Percentiles rank a stretch among this genome's conserved stretches.
Conservation (phyloP, 2,113 vertebrate species). For the Microcebus griseorufus region DNA sequence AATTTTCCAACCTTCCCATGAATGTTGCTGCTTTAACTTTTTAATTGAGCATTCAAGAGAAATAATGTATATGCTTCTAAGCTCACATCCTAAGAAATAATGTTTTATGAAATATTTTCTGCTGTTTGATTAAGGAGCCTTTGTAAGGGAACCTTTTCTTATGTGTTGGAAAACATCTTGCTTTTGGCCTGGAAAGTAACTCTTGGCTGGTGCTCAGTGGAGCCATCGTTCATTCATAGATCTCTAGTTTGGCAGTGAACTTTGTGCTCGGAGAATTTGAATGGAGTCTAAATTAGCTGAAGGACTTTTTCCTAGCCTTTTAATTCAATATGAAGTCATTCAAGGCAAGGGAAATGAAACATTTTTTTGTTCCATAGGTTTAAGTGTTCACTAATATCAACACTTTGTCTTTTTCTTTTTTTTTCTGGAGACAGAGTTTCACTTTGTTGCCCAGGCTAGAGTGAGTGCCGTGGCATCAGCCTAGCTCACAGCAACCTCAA, state of each 20-base stretch:
- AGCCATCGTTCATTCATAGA: not conserved
- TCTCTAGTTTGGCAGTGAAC: slow-evolving; percentile 2
- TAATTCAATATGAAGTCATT: slow-evolving; percentile 21
- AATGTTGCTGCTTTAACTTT: not conserved
- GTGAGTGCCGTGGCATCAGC: too few species aligned
- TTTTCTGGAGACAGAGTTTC: too few species aligned
- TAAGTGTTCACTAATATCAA: not conserved
- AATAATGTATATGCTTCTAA: not conserved
- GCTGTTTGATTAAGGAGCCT: not conserved
- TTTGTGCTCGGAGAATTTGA: not conserved
- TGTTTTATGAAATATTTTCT: not conserved
- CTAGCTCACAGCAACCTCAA: too few species aligned
- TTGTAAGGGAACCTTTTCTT: not conserved
- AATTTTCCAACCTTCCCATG: not conserved
- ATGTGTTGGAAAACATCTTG: not conserved
- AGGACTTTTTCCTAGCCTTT: not conserved
- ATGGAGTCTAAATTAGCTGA: not conserved
- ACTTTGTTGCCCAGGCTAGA: too few species aligned
- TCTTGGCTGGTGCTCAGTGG: not conserved
- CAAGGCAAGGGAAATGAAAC: not conserved
- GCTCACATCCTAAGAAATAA: not conserved
- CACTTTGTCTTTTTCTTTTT: not conserved
- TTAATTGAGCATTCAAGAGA: not conserved
- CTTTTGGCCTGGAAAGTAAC: not conserved
- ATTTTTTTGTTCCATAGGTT: not conserved